These are phyloP conservation scores for Axis porcinus DNA, from an alignment of 2,113 vertebrate species.

Conservation along the genomic window DNA sequence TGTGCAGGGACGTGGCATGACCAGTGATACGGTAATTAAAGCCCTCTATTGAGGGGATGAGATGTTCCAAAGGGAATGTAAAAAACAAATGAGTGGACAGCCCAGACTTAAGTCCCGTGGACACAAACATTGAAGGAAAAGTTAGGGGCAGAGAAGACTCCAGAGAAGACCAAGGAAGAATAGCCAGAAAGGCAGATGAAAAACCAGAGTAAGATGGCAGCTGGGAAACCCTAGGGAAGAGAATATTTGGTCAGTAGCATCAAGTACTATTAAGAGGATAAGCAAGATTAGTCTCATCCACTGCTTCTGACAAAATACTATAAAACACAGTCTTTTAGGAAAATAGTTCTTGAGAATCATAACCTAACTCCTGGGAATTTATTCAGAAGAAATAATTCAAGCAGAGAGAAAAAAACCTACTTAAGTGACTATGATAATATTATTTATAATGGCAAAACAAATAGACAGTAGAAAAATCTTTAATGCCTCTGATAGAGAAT, in stretches of 20 bases:
- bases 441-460: neutral
- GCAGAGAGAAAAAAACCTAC: neutral
- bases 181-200: neutral
- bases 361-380: neutral
- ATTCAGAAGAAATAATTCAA: constrained; percentile 25
- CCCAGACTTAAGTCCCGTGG: neutral
- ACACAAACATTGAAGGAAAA: neutral
- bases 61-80: neutral
- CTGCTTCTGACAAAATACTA: neutral
- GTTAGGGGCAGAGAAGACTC: neutral
- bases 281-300: neutral
- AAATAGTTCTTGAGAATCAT: neutral
- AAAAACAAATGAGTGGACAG: neutral
- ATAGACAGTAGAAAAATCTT: neutral
- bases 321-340: neutral
- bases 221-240: neutral
- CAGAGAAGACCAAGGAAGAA: neutral
- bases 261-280: neutral
- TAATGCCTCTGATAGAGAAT: neutral
- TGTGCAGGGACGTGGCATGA: neutral
- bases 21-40: neutral
- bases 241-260: neutral
- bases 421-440: neutral
- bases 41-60: neutral
- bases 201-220: neutral